Conservation (phyloP, 2,113 vertebrate species). For the Ictalurus punctatus region DNA sequence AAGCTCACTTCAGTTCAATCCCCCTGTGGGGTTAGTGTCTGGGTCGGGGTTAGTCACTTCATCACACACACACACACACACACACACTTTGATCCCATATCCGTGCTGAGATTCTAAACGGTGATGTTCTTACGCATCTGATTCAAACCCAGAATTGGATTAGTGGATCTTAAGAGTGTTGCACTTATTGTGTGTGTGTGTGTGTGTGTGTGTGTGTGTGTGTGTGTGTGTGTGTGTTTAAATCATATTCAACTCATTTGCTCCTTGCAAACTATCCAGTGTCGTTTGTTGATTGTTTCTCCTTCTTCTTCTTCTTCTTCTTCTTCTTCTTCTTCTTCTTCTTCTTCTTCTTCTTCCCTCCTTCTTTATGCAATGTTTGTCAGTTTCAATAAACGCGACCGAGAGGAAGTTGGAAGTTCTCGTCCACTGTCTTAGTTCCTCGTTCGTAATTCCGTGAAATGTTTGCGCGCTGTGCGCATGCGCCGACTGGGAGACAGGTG, state of each 20-base stretch:
- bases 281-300: too few relatives aligned
- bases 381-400: neutral
- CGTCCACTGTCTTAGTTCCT: conserved; percentile 24
- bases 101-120: neutral
- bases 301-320: neutral
- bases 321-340: neutral
- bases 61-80: neutral
- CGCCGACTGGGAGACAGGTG: conserved; percentile 81
- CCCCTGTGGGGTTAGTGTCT: neutral
- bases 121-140: neutral
- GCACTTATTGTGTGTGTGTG: neutral
- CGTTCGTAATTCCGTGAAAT: conserved; percentile 49
- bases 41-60: neutral
- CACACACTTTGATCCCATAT: neutral
- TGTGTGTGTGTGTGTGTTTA: neutral
- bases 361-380: neutral
- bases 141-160: neutral
- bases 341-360: neutral
- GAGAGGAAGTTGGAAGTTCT: conserved; percentile 30
- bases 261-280: neutral
- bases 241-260: neutral
- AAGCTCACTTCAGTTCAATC: neutral
- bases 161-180: neutral
- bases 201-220: neutral
- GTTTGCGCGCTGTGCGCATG: conserved; percentile 62